Conservation (phyloP, 37 sponge, comb jelly and placozoan species). For the Beroe forskalii region DNA sequence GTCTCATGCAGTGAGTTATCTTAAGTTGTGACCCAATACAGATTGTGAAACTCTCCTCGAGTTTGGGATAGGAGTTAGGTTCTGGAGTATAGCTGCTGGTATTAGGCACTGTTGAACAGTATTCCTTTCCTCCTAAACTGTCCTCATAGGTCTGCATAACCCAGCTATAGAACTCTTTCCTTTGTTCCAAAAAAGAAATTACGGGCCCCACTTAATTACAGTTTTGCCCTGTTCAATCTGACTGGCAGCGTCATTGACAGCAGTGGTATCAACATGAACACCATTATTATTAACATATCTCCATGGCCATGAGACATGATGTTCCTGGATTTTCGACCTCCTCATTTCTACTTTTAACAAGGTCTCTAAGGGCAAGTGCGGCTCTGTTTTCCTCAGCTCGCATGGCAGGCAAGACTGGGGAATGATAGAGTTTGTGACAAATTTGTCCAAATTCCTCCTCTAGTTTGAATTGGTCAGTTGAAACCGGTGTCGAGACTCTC, state of each 20-base stretch:
- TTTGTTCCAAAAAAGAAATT: conserved; percentile 21
- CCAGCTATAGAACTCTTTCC: conserved; percentile 33
- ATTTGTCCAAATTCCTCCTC: conserved; percentile 65
- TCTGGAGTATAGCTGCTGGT: conserved; percentile 37
- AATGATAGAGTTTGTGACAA: conserved; percentile 52
- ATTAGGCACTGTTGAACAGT: neutral
- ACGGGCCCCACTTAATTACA: too few species aligned
- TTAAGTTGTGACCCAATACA: conserved; percentile 87
- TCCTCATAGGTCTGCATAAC: conserved; percentile 44
- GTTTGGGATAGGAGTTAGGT: neutral
- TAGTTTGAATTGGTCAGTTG: neutral
- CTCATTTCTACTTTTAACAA: conserved; percentile 38
- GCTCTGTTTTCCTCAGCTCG: conserved; percentile 55
- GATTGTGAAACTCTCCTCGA: conserved; percentile 63
- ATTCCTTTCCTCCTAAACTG: conserved; percentile 38
- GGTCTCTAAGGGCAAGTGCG: conserved; percentile 2
- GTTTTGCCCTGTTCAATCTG: conserved; percentile 57
- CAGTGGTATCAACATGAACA: conserved; percentile 31
- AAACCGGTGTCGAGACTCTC: neutral
- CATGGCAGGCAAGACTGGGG: conserved; percentile 38
- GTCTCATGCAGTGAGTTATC: conserved; percentile 79
- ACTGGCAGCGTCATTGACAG: conserved; percentile 59
- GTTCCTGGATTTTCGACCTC: conserved; percentile 47
- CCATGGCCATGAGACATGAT: conserved; percentile 58
- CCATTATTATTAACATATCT: conserved; percentile 64